Conservation (phyloP, 2,113 vertebrate genomes). For the Ceuthmochares aereus region DNA sequence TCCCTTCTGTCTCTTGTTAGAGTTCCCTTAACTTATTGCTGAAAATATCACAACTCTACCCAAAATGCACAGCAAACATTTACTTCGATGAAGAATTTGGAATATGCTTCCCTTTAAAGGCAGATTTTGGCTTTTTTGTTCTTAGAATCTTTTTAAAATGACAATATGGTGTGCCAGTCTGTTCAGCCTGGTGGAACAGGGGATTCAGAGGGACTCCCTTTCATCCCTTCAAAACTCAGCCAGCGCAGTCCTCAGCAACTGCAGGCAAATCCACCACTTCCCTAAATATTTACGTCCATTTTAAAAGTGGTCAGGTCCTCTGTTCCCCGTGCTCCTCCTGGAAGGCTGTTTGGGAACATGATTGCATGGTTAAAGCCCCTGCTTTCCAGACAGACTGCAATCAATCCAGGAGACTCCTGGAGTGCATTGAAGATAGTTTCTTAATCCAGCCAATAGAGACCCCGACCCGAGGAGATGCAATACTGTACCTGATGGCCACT, state of each 20-base stretch:
- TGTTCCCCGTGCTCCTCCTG: background rate
- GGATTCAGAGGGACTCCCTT: constrained; percentile 27
- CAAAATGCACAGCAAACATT: constrained; percentile 56
- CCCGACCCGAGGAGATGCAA: too few species aligned
- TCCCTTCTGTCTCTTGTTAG: constrained; percentile 22
- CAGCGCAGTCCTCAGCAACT: background rate
- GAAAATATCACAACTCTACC: constrained; percentile 60
- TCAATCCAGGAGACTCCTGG: too few species aligned
- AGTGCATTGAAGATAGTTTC: too few species aligned
- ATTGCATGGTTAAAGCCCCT: background rate
- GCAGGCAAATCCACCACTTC: background rate
- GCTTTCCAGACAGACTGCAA: background rate
- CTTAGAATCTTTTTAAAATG: constrained; percentile 34
- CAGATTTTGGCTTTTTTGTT: constrained; percentile 20
- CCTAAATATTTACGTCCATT: background rate
- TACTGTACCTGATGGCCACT: too few species aligned
- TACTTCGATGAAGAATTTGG: constrained; percentile 16
- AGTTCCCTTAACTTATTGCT: constrained; percentile 29
- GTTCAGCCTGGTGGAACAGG: constrained; percentile 11
- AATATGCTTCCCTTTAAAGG: constrained; percentile 12
- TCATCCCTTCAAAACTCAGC: background rate
- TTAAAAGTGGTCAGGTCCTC: background rate
- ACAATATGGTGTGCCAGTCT: constrained; percentile 53
- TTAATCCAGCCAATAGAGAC: too few species aligned
- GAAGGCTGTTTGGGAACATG: background rate